These are phyloP conservation scores for Mystacides longicornis DNA, from an alignment of 2,888 invertebrate species.

Conservation along the genomic window DNA sequence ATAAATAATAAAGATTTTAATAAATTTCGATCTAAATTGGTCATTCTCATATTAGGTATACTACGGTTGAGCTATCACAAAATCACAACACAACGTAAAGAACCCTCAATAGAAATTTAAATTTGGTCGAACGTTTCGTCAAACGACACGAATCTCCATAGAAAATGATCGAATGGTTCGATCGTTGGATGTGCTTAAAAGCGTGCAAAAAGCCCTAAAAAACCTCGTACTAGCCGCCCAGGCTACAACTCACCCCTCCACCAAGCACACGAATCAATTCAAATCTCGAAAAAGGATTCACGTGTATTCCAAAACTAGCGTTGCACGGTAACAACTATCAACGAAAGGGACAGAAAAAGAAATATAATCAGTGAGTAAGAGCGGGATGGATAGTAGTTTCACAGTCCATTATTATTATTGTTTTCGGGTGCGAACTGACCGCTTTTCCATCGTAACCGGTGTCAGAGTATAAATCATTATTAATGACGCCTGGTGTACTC, in stretches of 20 bases:
- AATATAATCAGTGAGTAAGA: not conserved
- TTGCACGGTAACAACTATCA: not conserved
- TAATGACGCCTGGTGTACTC: conserved; percentile 24
- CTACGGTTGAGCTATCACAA: no score
- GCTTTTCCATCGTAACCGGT: conserved; percentile 24
- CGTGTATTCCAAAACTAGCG: conserved; percentile 18
- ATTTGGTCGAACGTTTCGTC: no score
- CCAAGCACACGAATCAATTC: conserved; percentile 23
- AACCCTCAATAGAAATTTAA: no score
- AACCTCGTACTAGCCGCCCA: conserved; percentile 12
- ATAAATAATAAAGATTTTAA: no score
- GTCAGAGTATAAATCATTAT: conserved; percentile 26
- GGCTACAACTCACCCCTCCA: conserved; percentile 13
- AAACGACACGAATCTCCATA: no score
- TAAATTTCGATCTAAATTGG: no score
- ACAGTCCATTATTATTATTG: not conserved
- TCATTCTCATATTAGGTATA: no score
- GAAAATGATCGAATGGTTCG: no score
- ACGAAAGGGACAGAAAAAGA: not conserved
- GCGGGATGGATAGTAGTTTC: not conserved
- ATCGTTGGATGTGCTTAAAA: no score
- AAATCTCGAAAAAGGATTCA: conserved; percentile 25
- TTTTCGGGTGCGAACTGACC: conserved; percentile 19
- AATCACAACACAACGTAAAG: no score
- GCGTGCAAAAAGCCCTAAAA: no score